Percentiles rank a stretch among this genome's conserved stretches.
Evolutionary conservation across 2,888 invertebrate genomes (phyloP).

Genomic region (Ganaspis brasiliensis): DNA sequence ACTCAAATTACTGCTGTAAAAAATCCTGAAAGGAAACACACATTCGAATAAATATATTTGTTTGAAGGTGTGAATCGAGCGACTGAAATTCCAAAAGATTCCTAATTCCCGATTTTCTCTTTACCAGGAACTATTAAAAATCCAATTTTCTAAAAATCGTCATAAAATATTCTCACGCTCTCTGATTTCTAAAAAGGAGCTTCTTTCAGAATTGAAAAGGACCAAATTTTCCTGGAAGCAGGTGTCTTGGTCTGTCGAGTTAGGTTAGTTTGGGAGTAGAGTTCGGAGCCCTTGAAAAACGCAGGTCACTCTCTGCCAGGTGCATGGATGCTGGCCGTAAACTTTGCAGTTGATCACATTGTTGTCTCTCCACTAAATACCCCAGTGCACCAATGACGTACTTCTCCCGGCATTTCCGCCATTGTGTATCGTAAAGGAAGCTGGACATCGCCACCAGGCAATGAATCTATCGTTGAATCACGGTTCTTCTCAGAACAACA

Average conservation of each 20-base stretch:
- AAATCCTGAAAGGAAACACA: neutral
- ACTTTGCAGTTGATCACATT: slow-evolving; percentile 74
- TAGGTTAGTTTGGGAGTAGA: neutral
- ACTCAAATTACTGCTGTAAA: too few species aligned
- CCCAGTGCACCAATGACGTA: slow-evolving; percentile 54
- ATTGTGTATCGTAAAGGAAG: slow-evolving; percentile 61
- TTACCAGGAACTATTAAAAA: slow-evolving; percentile 37
- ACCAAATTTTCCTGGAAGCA: slow-evolving; percentile 35
- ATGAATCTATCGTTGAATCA: slow-evolving; percentile 49
- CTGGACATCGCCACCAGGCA: slow-evolving; percentile 58
- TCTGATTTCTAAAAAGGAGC: neutral
- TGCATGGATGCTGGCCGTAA: slow-evolving; percentile 68
- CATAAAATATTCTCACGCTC: slow-evolving; percentile 35
- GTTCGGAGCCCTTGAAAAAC: slow-evolving; percentile 53
- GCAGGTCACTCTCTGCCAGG: slow-evolving; percentile 71
- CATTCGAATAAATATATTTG: neutral
- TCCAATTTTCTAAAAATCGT: slow-evolving; percentile 9
- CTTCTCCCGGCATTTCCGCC: slow-evolving; percentile 46
- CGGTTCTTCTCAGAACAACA: slow-evolving; percentile 55
- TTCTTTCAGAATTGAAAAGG: slow-evolving; percentile 23
- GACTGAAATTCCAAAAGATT: neutral
- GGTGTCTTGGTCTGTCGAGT: slow-evolving; percentile 10
- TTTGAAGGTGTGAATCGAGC: neutral
- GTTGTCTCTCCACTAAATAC: slow-evolving; percentile 71
- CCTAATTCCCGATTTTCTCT: neutral